Percentiles rank a stretch among this genome's conserved stretches.
Conservation (phyloP, 2,797 vertebrate genomes). For the Basileuterus tristriatus region DNA sequence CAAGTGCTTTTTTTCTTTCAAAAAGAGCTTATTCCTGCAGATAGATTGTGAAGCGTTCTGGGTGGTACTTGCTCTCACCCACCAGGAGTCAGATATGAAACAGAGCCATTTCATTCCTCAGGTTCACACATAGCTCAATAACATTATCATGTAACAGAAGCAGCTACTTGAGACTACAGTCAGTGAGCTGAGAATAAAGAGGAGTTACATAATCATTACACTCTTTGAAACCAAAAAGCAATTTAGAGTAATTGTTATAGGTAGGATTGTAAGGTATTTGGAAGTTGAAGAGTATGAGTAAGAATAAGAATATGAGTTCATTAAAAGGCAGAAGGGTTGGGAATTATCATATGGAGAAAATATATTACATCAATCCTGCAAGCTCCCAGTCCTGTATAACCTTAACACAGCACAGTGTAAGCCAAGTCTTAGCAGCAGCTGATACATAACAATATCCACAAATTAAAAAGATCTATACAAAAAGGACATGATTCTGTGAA, state of each 20-base stretch:
- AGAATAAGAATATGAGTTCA: not conserved
- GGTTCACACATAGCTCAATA: not conserved
- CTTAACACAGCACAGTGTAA: not conserved
- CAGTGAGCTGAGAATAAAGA: slow-evolving; percentile 29
- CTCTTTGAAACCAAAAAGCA: not conserved
- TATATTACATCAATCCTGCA: not conserved
- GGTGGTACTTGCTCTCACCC: not conserved
- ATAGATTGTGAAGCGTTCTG: not conserved
- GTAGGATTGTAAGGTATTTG: not conserved
- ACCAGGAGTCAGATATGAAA: not conserved
- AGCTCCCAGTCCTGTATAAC: not conserved
- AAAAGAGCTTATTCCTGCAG: not conserved
- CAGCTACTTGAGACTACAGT: slow-evolving; percentile 9
- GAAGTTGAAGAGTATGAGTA: not conserved
- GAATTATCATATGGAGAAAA: not conserved
- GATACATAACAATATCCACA: not conserved
- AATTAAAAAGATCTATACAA: not conserved
- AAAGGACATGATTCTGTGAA: not conserved
- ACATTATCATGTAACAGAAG: slow-evolving; percentile 6
- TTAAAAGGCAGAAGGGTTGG: not conserved
- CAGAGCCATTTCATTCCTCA: not conserved
- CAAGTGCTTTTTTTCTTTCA: not conserved
- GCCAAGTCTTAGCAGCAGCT: not conserved
- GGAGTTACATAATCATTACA: not conserved
- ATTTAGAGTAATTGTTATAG: not conserved